Evolutionary conservation across 2,113 vertebrate species (phyloP).

Genomic region (Felis catus): F.catus_Fca126_mat1.0 CM031417.1:41185001-41185500

Average conservation of each 20-base stretch:
- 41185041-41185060: background rate
- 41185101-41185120: background rate
- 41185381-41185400: too few relatives aligned
- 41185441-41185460: too few relatives aligned
- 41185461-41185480: too few relatives aligned
- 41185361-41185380: too few relatives aligned
- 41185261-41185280: background rate
- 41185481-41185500: too few relatives aligned
- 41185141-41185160: background rate
- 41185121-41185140: slow-evolving; percentile 23
- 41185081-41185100: slow-evolving; percentile 2
- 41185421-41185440: too few relatives aligned
- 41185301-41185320: background rate
- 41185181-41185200: background rate
- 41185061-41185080: background rate
- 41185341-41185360: too few relatives aligned
- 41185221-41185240: slow-evolving; percentile 15
- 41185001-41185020: background rate
- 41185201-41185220: background rate
- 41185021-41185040: background rate
- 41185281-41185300: slow-evolving; percentile 6
- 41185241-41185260: slow-evolving; percentile 1
- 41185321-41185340: background rate
- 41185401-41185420: too few relatives aligned
- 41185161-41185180: background rate